phyloP scores from a whole-genome alignment of 1,140 invertebrate genomes.

The Dinoponera quadriceps region DNA sequence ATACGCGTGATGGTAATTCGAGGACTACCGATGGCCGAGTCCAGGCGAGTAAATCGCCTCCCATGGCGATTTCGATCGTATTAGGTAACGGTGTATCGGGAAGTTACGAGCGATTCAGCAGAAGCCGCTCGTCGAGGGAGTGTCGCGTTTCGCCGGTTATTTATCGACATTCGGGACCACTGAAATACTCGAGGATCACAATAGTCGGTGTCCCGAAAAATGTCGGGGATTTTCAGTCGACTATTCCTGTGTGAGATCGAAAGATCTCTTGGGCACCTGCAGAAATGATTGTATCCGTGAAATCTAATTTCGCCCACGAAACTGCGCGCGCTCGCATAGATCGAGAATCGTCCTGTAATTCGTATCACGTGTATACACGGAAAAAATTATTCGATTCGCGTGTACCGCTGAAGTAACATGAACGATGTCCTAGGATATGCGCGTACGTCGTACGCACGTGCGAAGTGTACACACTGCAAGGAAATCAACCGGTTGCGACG shows the following conservation, averaged over 20 bases:
- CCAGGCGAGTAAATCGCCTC: neutral
- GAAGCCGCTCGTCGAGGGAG: neutral
- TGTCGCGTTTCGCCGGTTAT: neutral
- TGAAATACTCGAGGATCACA: neutral
- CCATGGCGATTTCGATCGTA: neutral
- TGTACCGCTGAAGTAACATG: slow-evolving; percentile 28
- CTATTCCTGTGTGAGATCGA: no score
- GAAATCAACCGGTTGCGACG: neutral
- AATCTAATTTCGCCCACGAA: no score
- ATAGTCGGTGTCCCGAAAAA: neutral
- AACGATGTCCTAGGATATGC: slow-evolving; percentile 13
- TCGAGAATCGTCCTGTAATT: no score
- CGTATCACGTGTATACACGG: no score
- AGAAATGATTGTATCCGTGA: no score
- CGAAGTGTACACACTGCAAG: neutral
- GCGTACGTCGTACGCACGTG: neutral
- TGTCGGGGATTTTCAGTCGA: neutral
- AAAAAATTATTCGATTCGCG: no score
- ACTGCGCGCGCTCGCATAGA: no score
- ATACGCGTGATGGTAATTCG: neutral
- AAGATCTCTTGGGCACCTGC: no score
- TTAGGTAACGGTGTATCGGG: slow-evolving; percentile 22
- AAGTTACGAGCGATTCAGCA: slow-evolving; percentile 1
- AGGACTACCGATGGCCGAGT: neutral
- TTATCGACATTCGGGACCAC: neutral